Conservation (phyloP, 2,113 vertebrate species). For the Corythoichthys haematopterus region DNA sequence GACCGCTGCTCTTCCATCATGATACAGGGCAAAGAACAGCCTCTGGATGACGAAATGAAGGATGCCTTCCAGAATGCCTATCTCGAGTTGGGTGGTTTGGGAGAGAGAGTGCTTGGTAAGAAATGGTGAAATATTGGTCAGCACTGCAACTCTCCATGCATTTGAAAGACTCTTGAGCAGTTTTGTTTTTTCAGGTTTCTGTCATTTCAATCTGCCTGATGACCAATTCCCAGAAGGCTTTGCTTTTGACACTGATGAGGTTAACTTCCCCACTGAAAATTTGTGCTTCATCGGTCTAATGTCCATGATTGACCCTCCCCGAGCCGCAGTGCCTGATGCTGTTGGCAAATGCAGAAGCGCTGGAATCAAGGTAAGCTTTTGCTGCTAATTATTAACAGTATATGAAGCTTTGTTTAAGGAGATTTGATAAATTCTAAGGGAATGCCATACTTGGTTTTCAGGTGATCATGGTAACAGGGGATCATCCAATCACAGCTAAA, state of each 20-base stretch:
- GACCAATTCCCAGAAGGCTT: conserved; percentile 82
- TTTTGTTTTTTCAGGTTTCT: conserved; percentile 77
- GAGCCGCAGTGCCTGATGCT: conserved; percentile 83
- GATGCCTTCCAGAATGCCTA: conserved; percentile 93
- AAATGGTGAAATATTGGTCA: neutral
- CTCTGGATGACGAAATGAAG: conserved; percentile 84
- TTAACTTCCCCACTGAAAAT: conserved; percentile 84
- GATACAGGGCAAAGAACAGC: conserved; percentile 82
- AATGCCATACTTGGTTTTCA: conserved; percentile 44
- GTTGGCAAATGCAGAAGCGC: conserved; percentile 91
- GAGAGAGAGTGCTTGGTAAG: conserved; percentile 84
- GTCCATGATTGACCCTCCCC: conserved; percentile 91
- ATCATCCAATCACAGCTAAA: conserved; percentile 94
- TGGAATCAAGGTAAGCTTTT: conserved; percentile 80
- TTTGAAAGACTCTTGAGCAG: neutral
- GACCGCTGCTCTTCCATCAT: conserved; percentile 88
- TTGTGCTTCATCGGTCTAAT: conserved; percentile 93
- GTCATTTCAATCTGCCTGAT: conserved; percentile 78
- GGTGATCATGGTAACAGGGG: conserved; percentile 96
- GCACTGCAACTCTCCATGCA: neutral
- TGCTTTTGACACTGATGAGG: conserved; percentile 80
- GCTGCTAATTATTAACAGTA: neutral
- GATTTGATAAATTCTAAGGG: neutral
- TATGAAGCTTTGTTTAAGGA: neutral
- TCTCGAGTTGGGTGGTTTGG: conserved; percentile 85